Conservation (phyloP, 2,113 vertebrate species). For the Cercocebus atys region DNA sequence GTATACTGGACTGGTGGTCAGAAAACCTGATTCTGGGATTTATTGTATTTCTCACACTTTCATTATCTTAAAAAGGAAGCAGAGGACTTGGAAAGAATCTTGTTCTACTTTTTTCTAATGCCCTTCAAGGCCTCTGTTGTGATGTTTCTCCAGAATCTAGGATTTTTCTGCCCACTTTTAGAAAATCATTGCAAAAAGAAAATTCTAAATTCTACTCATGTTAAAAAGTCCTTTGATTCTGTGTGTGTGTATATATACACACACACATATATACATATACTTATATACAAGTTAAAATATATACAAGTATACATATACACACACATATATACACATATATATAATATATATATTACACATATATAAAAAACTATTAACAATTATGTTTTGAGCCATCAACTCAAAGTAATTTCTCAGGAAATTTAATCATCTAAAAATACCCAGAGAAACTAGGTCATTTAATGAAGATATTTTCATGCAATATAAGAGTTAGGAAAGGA, state of each 20-base stretch:
- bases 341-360: background rate
- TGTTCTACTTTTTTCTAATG: background rate
- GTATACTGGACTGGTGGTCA: background rate
- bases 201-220: background rate
- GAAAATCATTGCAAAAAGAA: background rate
- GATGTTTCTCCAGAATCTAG: background rate
- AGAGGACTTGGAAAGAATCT: background rate
- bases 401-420: slow-evolving; percentile 47
- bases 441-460: background rate
- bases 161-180: background rate
- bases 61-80: background rate
- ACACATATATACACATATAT: rapidly evolving
- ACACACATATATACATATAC: too few relatives aligned
- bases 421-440: background rate
- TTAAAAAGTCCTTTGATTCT: background rate
- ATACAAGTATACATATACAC: too few relatives aligned
- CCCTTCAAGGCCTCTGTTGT: background rate
- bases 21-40: background rate
- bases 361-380: background rate
- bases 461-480: slow-evolving; percentile 8
- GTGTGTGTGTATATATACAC: too few relatives aligned
- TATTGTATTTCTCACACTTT: background rate
- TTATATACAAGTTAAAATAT: too few relatives aligned
- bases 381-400: slow-evolving; percentile 9
- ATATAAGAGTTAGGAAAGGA: background rate